A percentile compares a stretch with the other conserved stretches of the same genome.
phyloP scores from a whole-genome alignment of 2,888 invertebrate species.

The Caenorhabditis imperialis region DNA sequence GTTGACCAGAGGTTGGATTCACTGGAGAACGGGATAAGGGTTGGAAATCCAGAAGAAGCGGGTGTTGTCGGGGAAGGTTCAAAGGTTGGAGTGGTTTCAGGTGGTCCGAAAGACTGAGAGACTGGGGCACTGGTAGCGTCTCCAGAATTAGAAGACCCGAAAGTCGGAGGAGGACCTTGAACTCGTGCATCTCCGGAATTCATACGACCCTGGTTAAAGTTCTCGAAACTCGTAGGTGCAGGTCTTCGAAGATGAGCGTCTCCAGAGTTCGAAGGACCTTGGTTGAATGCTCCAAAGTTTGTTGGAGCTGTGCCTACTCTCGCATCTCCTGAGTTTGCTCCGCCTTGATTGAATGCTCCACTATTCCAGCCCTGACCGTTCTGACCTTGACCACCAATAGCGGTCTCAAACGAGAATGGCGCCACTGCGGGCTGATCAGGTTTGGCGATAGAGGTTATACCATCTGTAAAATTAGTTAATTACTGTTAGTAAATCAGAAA shows the following conservation, averaged over 20 bases:
- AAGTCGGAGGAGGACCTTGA: background rate
- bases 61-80: background rate
- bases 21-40: conserved; percentile 53
- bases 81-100: too few species aligned
- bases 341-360: too few species aligned
- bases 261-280: conserved; percentile 10
- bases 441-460: conserved; percentile 22
- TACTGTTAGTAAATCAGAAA: background rate
- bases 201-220: too few species aligned
- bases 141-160: background rate
- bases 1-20: conserved; percentile 28
- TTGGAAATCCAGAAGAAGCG: conserved; percentile 40
- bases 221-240: too few species aligned
- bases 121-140: background rate
- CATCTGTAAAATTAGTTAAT: conserved; percentile 2
- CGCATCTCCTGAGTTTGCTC: too few species aligned
- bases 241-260: conserved; percentile 15
- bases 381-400: too few species aligned
- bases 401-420: conserved; percentile 1
- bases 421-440: conserved; percentile 12
- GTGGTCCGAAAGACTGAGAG: background rate
- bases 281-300: background rate
- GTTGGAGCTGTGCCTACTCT: too few species aligned
- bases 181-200: too few species aligned
- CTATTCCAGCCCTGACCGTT: too few species aligned